These are phyloP conservation scores for Siphlonurus alternatus DNA, from an alignment of 2,888 invertebrate species.

Conservation along the genomic window DNA sequence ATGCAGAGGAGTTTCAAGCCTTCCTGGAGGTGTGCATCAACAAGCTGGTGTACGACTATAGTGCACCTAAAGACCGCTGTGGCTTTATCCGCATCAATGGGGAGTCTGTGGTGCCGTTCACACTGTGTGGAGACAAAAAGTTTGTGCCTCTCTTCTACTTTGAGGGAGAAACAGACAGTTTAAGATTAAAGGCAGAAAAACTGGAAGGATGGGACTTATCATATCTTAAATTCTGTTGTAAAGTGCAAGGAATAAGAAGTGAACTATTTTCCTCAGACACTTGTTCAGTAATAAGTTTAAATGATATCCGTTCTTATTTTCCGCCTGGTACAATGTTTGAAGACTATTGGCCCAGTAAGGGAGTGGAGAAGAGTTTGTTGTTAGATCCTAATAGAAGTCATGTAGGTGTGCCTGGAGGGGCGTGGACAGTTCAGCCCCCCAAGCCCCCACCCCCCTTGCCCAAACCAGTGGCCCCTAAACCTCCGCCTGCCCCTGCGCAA, in stretches of 20 bases:
- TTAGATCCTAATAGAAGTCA: slow-evolving; percentile 11
- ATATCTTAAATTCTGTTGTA: slow-evolving; percentile 86
- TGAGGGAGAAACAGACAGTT: slow-evolving; percentile 72
- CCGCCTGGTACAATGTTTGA: slow-evolving; percentile 79
- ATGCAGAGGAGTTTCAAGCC: slow-evolving; percentile 79
- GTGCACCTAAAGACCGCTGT: slow-evolving; percentile 47
- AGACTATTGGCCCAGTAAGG: slow-evolving; percentile 85
- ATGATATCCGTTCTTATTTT: slow-evolving; percentile 80
- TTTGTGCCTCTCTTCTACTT: slow-evolving; percentile 85
- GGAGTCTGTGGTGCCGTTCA: slow-evolving; percentile 85
- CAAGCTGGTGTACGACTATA: slow-evolving; percentile 53
- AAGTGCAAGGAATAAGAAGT: slow-evolving; percentile 82
- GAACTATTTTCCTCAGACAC: slow-evolving; percentile 82
- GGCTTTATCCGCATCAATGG: slow-evolving; percentile 85
- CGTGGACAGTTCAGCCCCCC: slow-evolving; percentile 16
- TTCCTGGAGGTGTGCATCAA: slow-evolving; percentile 81
- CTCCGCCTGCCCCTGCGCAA: not conserved
- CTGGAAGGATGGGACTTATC: slow-evolving; percentile 84
- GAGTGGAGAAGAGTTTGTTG: slow-evolving; percentile 37
- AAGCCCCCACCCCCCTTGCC: slow-evolving; percentile 12
- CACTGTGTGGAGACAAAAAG: slow-evolving; percentile 63
- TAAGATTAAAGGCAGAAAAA: slow-evolving; percentile 71
- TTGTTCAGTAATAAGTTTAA: slow-evolving; percentile 76
- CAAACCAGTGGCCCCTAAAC: slow-evolving; percentile 4
- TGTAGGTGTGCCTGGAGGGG: slow-evolving; percentile 14